phyloP scores from a whole-genome alignment of 2,113 vertebrate genomes.

The Myotis lucifugus region DNA sequence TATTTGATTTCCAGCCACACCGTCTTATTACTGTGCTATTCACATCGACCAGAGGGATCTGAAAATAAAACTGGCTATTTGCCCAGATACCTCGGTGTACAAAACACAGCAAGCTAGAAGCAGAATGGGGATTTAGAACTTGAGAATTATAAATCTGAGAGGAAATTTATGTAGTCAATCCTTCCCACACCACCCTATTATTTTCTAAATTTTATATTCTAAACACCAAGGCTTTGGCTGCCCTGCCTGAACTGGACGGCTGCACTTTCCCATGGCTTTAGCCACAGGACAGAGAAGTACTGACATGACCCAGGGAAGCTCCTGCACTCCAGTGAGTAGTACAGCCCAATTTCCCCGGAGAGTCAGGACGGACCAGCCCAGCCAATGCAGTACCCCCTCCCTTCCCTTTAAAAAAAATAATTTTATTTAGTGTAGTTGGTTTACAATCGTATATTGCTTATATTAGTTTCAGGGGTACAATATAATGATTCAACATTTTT shows the following conservation, averaged over 20 bases:
- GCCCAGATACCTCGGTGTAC: neutral
- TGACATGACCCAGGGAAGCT: neutral
- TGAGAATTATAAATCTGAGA: neutral
- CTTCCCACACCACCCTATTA: neutral
- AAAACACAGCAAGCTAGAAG: slow-evolving; percentile 40
- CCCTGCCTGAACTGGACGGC: neutral
- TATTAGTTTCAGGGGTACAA: neutral
- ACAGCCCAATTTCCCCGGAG: neutral
- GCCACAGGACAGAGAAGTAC: neutral
- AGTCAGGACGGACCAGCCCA: neutral
- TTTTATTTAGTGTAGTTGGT: neutral
- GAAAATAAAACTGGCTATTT: slow-evolving; percentile 73
- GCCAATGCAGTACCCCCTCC: neutral
- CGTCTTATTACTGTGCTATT: slow-evolving; percentile 51
- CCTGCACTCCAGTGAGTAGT: neutral
- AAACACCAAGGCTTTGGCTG: neutral
- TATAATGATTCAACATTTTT: neutral
- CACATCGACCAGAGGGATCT: slow-evolving; percentile 42
- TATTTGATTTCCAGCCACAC: slow-evolving; percentile 59
- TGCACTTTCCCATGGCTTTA: neutral
- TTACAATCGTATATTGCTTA: neutral
- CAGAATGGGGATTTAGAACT: neutral
- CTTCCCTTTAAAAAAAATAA: neutral
- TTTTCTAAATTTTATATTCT: neutral
- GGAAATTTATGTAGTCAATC: neutral